Evolutionary conservation across 2,113 vertebrate species (phyloP).

Genomic region (Arizona elegans): DNA sequence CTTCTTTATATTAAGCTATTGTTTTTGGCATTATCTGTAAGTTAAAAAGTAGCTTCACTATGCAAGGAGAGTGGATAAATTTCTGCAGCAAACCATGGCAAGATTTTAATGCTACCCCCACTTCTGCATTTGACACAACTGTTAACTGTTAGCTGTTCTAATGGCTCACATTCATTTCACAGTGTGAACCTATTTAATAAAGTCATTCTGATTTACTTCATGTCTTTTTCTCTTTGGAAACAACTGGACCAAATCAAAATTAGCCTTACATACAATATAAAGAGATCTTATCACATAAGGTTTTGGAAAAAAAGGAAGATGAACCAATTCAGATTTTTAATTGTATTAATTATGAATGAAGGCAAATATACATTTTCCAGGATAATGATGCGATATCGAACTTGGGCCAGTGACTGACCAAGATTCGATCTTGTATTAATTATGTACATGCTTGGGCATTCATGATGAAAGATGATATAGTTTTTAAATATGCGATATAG

Average conservation of each 20-base stretch:
- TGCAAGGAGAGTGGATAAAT: slow-evolving; percentile 55
- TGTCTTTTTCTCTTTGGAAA: slow-evolving; percentile 59
- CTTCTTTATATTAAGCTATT: slow-evolving; percentile 53
- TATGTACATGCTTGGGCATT: neutral
- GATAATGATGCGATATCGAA: neutral
- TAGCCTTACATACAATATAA: slow-evolving; percentile 57
- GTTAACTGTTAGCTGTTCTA: slow-evolving; percentile 43
- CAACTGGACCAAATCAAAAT: slow-evolving; percentile 57
- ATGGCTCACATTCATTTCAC: slow-evolving; percentile 60
- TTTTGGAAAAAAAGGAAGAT: slow-evolving; percentile 53
- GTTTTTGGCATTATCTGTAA: slow-evolving; percentile 59
- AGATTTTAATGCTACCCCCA: slow-evolving; percentile 54
- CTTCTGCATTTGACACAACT: slow-evolving; percentile 51
- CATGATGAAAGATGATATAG: neutral
- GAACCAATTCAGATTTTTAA: slow-evolving; percentile 47
- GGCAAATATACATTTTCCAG: neutral
- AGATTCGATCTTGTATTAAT: slow-evolving; percentile 15
- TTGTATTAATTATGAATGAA: slow-evolving; percentile 27
- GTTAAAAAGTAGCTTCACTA: slow-evolving; percentile 55
- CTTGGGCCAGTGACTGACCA: neutral
- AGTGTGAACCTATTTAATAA: slow-evolving; percentile 65
- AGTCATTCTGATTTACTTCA: slow-evolving; percentile 58
- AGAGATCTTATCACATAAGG: slow-evolving; percentile 52
- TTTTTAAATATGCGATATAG: neutral
- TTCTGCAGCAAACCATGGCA: slow-evolving; percentile 52